phyloP scores from a whole-genome alignment of 2,888 invertebrate species.

The Beris morrisii region DNA sequence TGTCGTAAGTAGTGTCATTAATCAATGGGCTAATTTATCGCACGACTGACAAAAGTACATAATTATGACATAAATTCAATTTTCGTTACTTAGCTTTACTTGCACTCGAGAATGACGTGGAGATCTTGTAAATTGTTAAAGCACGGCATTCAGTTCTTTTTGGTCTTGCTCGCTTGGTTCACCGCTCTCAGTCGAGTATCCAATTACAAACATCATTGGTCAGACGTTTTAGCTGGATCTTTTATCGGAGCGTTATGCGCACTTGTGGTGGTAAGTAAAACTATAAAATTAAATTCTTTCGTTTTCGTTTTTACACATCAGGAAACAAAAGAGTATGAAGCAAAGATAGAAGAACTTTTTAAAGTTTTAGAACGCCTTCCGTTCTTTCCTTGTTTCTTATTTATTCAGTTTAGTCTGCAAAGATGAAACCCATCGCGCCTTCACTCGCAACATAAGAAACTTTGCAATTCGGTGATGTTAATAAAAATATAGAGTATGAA shows the following conservation, averaged over 20 bases:
- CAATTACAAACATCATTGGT: slow-evolving; percentile 98
- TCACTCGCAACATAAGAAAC: no score
- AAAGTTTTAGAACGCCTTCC: no score
- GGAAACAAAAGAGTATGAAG: no score
- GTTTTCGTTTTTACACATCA: no score
- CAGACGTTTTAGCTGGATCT: slow-evolving; percentile 88
- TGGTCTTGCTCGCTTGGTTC: slow-evolving; percentile 79
- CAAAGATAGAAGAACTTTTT: no score
- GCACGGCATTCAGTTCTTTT: slow-evolving; percentile 81
- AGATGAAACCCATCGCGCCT: no score
- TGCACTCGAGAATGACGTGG: slow-evolving; percentile 84
- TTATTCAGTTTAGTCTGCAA: no score
- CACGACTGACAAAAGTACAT: not conserved
- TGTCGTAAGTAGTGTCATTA: slow-evolving; percentile 66
- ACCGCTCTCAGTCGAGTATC: slow-evolving; percentile 89
- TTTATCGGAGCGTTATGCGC: slow-evolving; percentile 70
- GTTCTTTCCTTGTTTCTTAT: no score
- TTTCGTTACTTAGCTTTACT: slow-evolving; percentile 68
- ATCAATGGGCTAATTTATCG: not conserved
- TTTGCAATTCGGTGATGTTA: no score
- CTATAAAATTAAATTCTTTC: not conserved
- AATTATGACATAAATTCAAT: slow-evolving; percentile 18
- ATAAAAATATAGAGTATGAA: no score
- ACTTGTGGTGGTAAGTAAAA: slow-evolving; percentile 67
- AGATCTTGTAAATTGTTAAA: slow-evolving; percentile 76